These are phyloP conservation scores for Cervus canadensis DNA, from an alignment of 2,113 vertebrate species.

Conservation along the genomic window DNA sequence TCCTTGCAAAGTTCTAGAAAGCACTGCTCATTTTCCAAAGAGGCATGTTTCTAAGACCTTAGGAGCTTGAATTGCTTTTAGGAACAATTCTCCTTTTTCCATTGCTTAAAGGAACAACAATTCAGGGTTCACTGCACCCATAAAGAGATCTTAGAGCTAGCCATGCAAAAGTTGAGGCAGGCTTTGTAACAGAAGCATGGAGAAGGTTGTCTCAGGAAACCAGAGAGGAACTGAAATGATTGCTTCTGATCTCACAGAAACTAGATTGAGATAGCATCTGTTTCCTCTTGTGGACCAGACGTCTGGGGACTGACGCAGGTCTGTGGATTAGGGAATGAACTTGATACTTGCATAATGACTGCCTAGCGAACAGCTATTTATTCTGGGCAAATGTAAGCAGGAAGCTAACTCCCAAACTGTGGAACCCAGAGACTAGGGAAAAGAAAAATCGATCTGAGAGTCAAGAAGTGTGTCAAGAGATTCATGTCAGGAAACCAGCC, in stretches of 20 bases:
- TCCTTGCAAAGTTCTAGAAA: background rate
- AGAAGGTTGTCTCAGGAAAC: background rate
- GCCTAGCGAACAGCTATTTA: background rate
- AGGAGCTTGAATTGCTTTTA: background rate
- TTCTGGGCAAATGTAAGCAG: background rate
- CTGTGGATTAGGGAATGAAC: background rate
- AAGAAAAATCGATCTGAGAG: background rate
- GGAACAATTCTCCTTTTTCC: background rate
- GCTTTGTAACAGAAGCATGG: background rate
- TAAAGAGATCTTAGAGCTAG: background rate
- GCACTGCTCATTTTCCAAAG: background rate
- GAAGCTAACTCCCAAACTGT: background rate
- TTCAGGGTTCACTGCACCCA: background rate
- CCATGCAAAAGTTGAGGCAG: background rate
- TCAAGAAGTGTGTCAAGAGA: background rate
- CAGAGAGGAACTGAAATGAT: background rate
- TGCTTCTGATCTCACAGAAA: background rate
- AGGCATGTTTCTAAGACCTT: background rate
- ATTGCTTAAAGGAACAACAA: background rate
- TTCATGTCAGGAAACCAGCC: background rate
- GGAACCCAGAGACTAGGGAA: background rate
- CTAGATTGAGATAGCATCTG: background rate
- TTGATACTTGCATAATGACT: background rate
- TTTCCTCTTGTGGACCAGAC: background rate
- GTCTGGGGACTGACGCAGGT: background rate